Percentiles rank a stretch among this genome's conserved stretches.
phyloP scores from a whole-genome alignment of 2,113 vertebrate species.

The Gorsachius goisagi region DNA sequence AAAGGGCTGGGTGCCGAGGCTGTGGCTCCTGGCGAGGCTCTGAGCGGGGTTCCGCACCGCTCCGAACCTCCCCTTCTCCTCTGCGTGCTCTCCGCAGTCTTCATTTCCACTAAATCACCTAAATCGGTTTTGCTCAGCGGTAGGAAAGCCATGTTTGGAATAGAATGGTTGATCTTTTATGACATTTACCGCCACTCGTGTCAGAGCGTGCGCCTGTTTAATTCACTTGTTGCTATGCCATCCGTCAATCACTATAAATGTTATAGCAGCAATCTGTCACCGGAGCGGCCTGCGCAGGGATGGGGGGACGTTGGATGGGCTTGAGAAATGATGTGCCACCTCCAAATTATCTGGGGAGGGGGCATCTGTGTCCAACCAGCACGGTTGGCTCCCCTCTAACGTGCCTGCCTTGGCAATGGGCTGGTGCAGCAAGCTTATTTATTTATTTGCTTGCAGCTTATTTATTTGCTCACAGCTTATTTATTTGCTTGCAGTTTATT shows the following conservation, averaged over 20 bases:
- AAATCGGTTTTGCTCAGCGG: neutral
- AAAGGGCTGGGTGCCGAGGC: neutral
- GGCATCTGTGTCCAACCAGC: fast-evolving
- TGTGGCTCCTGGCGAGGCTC: neutral
- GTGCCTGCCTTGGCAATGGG: fast-evolving
- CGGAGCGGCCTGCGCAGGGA: fast-evolving
- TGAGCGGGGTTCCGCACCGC: neutral
- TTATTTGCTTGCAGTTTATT: neutral
- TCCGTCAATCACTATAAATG: constrained; percentile 26
- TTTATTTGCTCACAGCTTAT: neutral
- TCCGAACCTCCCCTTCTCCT: neutral
- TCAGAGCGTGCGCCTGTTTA: neutral
- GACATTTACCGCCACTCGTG: constrained; percentile 51
- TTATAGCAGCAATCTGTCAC: neutral
- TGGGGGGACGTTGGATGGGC: neutral
- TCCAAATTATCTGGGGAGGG: neutral
- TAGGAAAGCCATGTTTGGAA: neutral
- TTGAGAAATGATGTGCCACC: neutral
- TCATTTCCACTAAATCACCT: constrained; percentile 39
- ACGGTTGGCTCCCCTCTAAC: neutral
- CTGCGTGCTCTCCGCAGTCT: neutral
- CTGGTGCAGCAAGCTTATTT: neutral
- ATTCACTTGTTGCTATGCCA: constrained; percentile 61
- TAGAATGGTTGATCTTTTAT: constrained; percentile 50
- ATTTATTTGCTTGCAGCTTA: neutral